phyloP scores from a whole-genome alignment of 1,140 invertebrate genomes.

The Temnothorax nylanderi region DNA sequence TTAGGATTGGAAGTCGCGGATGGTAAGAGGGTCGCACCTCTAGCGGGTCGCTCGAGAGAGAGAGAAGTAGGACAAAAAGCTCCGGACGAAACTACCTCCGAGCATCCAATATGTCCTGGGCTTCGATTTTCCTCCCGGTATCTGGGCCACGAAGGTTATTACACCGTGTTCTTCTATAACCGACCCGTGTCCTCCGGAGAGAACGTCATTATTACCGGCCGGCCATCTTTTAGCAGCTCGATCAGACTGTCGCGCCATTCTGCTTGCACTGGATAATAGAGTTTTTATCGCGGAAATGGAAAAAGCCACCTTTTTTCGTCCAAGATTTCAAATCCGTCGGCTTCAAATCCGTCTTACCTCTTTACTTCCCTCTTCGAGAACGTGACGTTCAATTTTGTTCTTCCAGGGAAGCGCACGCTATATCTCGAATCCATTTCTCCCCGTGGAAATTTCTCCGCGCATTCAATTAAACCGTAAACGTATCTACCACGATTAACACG shows the following conservation, averaged over 20 bases:
- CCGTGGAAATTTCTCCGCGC: background rate
- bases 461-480: background rate
- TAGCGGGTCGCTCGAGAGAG: slow-evolving; percentile 6
- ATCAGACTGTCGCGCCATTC: background rate
- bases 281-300: slow-evolving; percentile 29
- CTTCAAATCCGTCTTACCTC: background rate
- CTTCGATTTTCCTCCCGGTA: slow-evolving; percentile 72
- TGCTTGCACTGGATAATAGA: slow-evolving; percentile 27
- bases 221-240: slow-evolving; percentile 30
- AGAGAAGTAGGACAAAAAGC: slow-evolving; percentile 68
- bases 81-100: slow-evolving; percentile 52
- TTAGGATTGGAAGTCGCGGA: slow-evolving; percentile 63
- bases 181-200: slow-evolving; percentile 43
- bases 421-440: background rate
- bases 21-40: slow-evolving; percentile 46
- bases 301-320: background rate
- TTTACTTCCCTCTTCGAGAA: background rate
- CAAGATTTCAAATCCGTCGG: no score
- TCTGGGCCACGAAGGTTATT: slow-evolving; percentile 73
- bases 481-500: background rate
- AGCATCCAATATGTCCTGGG: slow-evolving; percentile 71
- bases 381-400: background rate
- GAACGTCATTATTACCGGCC: slow-evolving; percentile 63
- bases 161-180: slow-evolving; percentile 69
- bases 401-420: background rate